Base-by-base conservation (phyloP, 2,888 invertebrate species). In the Resseliella maxima region DNA sequence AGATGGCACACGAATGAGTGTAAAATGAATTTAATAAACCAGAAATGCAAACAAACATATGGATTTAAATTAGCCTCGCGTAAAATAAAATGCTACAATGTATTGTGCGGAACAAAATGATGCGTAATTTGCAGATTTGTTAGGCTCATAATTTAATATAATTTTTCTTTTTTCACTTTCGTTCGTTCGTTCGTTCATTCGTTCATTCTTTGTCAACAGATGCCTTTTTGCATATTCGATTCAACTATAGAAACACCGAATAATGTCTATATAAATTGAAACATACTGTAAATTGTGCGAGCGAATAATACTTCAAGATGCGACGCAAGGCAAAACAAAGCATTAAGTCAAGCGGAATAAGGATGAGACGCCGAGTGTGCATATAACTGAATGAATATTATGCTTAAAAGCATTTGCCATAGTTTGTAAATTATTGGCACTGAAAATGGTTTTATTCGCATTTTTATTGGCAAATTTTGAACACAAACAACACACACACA, bases 361-460 rank as follows among this genome's bases (percentile, higher is more conserved):
- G 12, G n/a, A 27, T 31, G 31, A 31, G 31, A 35, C 12, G 72
- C 21, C 31, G 15, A 72, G 72, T 24, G 12, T 41, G 41, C 6
- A 12, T 41, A 41, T 41, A 12, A 41, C 5, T 12, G 31, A 31
- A 18, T 15, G 15, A 35, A 31, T 3, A 72, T 27, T 1, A 15
- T 15, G 72, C 35, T 72, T 72, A 35, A 59, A 59, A 59, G 59
- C 59, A 59, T 59, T 59, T 72, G 72, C 72, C 72, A 72, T 72
- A 72, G 72, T 72, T 72, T 72, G 72, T 72, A 72, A 72, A 72
- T 72, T 72, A 72, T 72, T 72, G 35, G 72, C 72, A 15, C 35
- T 72, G 72, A 27, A 72, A 72, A 72, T 72, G 72, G 72, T 31
- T 72, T 72, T 72, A 72, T 72, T 72, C 72, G 72, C 27, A 72